Base-by-base conservation (phyloP, 2,888 invertebrate genomes). In the Heliconius ethilla region DNA sequence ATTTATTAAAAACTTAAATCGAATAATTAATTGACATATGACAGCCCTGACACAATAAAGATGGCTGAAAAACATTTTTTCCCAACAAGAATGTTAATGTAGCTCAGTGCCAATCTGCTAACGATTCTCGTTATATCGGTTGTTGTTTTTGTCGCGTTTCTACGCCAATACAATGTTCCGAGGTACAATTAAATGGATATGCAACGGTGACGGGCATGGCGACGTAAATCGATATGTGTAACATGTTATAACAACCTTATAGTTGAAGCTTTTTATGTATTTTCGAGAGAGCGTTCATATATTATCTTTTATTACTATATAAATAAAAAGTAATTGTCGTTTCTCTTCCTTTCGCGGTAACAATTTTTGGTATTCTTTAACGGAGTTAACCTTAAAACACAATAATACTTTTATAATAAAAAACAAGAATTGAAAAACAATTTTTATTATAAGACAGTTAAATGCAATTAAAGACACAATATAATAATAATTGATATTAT, bases 51-150 rank as follows among this genome's bases (percentile, higher is more conserved):
- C 67, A 33, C 79, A 77, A 79, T 77, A 81, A 75, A 80, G 77
- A 78, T 77, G 79, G 67, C 74, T 81, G 80, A 80, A 80, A 73
- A 78, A 81, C 79, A 77, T 79, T 77, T 83, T 83, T 86, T 83
- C 82, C 81, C 80, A 74, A 72, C 62, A 77, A 80, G 82, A 85
- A 85, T 84, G 82, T 83, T 85, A 84, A 84, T 84, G 82, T 79
- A 70, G 79, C 81, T 82, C 83, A 79, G 83, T 81, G 81, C 80
- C 83, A 82, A 85, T 85, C 85, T 83, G 84, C 82, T 85, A 85
- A 84, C 84, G 84, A 83, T 83, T 82, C 82, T 82, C 77, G 80
- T 82, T 79, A 80, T 69, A 79, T 78, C 72, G 77, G 69, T 69
- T 40, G 55, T 72, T 62, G 70, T 82, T 82, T 81, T 82, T 82